Evolutionary conservation across 1,140 invertebrate genomes (phyloP), one percentile per base, ranked within the genome.

Genomic region (Heliothis subflexa): DNA sequence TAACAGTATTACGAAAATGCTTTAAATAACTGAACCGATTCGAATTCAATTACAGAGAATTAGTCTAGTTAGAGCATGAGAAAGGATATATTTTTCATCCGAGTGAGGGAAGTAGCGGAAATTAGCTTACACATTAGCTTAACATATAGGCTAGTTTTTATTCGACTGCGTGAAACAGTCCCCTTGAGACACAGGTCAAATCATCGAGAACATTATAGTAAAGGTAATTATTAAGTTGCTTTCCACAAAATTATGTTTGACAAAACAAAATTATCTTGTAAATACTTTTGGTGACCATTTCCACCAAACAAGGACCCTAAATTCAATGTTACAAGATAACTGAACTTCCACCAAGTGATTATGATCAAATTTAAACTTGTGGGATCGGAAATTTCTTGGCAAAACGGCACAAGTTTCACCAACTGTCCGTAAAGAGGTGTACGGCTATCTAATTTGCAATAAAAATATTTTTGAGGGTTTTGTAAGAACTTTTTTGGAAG

Each of bases 321-420:
- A 74, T 74, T 74, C 54, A 74, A 74, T 74, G 71, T 74, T 74
- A 40, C 18, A 61, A 28, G 55, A 73, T 74, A 74, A 74, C 71
- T 59, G 54, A 45, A 57, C 11, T 45, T 45, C 33, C 28, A 59
- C 55, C 55, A 74, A 74, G 59, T 75, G 73, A 75, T 75, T 75
- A 75, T 64, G 59, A 75, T 62, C 57, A 75, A 75, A 75, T 75
- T 64, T 64, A 75, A 75, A 75, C 73, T 75, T 62, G 18, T 28
- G 59, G 49, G 52, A 75, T 54, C 47, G 47, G 14, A 21, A 62
- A 64, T 75, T 64, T 64, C 25, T 5, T n/a, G 40, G 40, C 28
- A 25, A 52, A 62, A 75, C 40, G 59, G 73, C 21, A n/a, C 47
- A 64, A 75, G 59, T 75, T 64, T 40, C 25, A 13, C 57, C 40